Conservation (phyloP, 2,888 invertebrate genomes). For the Ptychoptera contaminata region DNA sequence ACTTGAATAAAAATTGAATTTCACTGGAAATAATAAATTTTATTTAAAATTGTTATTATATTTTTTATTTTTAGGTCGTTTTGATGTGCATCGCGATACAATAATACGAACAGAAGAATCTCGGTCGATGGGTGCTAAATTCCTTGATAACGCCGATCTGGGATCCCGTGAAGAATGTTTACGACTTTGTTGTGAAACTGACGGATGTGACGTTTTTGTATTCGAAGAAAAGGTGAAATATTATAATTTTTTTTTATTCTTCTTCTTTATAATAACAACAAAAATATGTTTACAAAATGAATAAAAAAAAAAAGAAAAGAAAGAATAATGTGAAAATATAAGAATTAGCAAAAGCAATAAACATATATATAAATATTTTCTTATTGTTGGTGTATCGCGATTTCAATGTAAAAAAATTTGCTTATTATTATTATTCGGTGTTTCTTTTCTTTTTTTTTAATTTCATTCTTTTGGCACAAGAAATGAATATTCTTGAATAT, state of each 20-base stretch:
- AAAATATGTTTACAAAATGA: no score
- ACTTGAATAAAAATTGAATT: not conserved
- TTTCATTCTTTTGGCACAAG: no score
- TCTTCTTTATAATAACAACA: no score
- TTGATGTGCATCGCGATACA: slow-evolving; percentile 74
- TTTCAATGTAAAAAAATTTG: no score
- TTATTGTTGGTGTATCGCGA: no score
- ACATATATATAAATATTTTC: no score
- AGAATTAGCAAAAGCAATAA: no score
- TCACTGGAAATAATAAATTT: not conserved
- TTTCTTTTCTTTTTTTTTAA: no score
- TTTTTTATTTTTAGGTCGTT: slow-evolving; percentile 31
- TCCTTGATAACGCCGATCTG: slow-evolving; percentile 70
- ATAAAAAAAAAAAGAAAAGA: no score
- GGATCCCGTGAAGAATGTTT: slow-evolving; percentile 69
- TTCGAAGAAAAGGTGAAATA: slow-evolving; percentile 70
- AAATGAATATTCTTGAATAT: no score
- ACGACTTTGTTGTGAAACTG: slow-evolving; percentile 73
- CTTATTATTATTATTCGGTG: no score
- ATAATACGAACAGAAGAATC: slow-evolving; percentile 86
- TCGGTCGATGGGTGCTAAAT: slow-evolving; percentile 73
- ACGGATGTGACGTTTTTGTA: slow-evolving; percentile 77
- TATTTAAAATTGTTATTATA: not conserved
- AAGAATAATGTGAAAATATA: no score
- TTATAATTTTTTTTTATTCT: not conserved